Evolutionary conservation across 2,888 invertebrate species (phyloP).

Genomic region (Geotrupes spiniger): DNA sequence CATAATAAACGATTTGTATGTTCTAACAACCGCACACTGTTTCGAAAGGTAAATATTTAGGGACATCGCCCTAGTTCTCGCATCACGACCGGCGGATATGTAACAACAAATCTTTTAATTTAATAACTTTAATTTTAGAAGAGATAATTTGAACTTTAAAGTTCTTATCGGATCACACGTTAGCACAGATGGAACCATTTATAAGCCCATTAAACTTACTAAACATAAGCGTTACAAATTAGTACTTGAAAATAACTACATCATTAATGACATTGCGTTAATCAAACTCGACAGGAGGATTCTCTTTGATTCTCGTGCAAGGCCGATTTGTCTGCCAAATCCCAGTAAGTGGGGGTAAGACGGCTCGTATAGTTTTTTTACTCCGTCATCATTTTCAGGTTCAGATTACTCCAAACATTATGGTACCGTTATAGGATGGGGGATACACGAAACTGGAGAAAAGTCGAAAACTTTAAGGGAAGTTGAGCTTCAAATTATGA

Average conservation of each 20-base stretch:
- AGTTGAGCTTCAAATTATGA: slow-evolving; percentile 52
- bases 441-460: slow-evolving; percentile 47
- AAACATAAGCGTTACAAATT: slow-evolving; percentile 1
- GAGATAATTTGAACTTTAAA: slow-evolving; percentile 8
- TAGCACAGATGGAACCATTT: not conserved
- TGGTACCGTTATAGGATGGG: slow-evolving; percentile 59
- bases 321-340: slow-evolving; percentile 57
- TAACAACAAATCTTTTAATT: too few species aligned
- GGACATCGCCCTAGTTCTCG: not conserved
- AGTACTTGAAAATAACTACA: slow-evolving; percentile 43
- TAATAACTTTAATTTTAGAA: slow-evolving; percentile 7
- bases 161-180: slow-evolving; percentile 10
- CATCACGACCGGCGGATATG: too few species aligned
- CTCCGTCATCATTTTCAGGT: slow-evolving; percentile 31
- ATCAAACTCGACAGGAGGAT: slow-evolving; percentile 52
- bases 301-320: slow-evolving; percentile 48
- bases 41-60: slow-evolving; percentile 52
- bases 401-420: slow-evolving; percentile 49
- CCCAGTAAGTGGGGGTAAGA: slow-evolving; percentile 46
- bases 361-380: slow-evolving; percentile 21
- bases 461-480: slow-evolving; percentile 53
- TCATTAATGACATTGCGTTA: slow-evolving; percentile 60
- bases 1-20: slow-evolving; percentile 55
- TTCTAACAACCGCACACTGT: slow-evolving; percentile 60
- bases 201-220: slow-evolving; percentile 5